Evolutionary conservation across 2,888 invertebrate species (phyloP).

Genomic region (Lymantria monacha): DNA sequence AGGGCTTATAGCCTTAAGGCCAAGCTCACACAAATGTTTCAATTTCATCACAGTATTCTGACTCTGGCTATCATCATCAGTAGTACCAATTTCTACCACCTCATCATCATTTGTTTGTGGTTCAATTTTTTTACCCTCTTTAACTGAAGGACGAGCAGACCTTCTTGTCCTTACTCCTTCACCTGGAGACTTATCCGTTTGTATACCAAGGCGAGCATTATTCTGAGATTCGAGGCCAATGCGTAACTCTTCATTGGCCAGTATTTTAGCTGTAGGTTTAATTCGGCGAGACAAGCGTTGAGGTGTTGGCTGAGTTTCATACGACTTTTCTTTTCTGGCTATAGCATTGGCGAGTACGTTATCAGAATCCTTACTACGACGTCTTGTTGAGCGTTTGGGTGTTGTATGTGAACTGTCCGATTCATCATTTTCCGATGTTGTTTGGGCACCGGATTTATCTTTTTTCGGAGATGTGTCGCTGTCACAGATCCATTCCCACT

Average conservation of each 20-base stretch:
- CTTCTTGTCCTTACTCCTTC: conserved; percentile 64
- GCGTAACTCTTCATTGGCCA: conserved; percentile 84
- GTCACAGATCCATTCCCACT: conserved; percentile 68
- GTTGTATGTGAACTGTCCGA: conserved; percentile 60
- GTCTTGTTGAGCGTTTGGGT: conserved; percentile 84
- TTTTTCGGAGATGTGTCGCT: conserved; percentile 56
- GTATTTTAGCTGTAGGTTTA: conserved; percentile 85
- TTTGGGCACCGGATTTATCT: conserved; percentile 45
- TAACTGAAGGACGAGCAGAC: conserved; percentile 45
- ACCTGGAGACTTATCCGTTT: conserved; percentile 56
- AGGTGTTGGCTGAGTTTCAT: conserved; percentile 62
- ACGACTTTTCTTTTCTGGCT: conserved; percentile 87
- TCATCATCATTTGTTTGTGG: conserved; percentile 28
- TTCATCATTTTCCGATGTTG: conserved; percentile 66
- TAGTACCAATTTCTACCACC: conserved; percentile 33
- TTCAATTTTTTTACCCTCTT: conserved; percentile 31
- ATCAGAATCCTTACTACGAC: conserved; percentile 84
- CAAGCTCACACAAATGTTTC: conserved; percentile 81
- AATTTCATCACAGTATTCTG: conserved; percentile 79
- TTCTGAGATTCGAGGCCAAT: conserved; percentile 82
- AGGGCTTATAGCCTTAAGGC: conserved; percentile 66
- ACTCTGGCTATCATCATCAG: conserved; percentile 47
- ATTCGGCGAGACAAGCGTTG: conserved; percentile 77
- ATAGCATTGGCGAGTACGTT: conserved; percentile 87
- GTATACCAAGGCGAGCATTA: conserved; percentile 75